Percentiles rank a stretch among this genome's conserved stretches.
Evolutionary conservation across 2,113 vertebrate species (phyloP).

Genomic region (Otis tarda): DNA sequence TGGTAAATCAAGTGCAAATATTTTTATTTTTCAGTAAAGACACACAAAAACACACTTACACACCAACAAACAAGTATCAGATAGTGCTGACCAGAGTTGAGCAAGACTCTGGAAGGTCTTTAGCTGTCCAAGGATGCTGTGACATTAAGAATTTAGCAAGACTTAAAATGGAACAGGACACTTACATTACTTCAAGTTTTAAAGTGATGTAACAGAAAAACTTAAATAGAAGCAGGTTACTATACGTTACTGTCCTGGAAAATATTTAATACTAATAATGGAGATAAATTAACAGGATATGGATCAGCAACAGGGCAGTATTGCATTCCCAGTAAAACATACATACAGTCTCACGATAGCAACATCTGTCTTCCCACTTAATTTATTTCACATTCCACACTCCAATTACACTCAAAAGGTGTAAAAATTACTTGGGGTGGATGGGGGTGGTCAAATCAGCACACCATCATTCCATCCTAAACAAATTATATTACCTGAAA

Average conservation of each 20-base stretch:
- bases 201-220: neutral
- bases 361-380: neutral
- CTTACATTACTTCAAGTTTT: neutral
- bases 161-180: neutral
- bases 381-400: neutral
- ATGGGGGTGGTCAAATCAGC: neutral
- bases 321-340: neutral
- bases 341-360: neutral
- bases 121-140: neutral
- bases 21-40: neutral
- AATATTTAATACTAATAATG: neutral
- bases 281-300: neutral
- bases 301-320: neutral
- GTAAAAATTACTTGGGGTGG: neutral
- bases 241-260: neutral
- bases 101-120: neutral
- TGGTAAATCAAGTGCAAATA: neutral
- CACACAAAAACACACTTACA: neutral
- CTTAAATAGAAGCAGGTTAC: neutral
- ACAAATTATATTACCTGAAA: neutral
- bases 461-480: neutral
- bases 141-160: neutral
- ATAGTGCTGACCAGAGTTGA: neutral
- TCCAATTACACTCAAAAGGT: neutral
- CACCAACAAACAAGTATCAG: neutral